phyloP scores from a whole-genome alignment of 2,797 vertebrate genomes.

The Pangasius macronema region DNA sequence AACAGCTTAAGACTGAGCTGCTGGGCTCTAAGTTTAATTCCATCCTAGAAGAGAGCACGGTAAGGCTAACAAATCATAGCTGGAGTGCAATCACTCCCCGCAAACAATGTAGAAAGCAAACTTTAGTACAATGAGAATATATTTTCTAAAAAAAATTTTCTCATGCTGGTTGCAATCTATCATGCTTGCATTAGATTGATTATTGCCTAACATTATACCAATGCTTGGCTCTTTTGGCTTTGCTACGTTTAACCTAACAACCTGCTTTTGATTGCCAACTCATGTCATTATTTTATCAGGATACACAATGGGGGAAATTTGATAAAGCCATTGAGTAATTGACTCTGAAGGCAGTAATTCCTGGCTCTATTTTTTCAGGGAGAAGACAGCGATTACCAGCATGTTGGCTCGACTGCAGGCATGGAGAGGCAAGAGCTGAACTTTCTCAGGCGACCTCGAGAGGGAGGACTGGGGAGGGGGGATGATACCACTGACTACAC shows the following conservation, averaged over 20 bases:
- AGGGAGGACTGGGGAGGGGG: constrained; percentile 73
- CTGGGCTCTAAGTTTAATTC: constrained; percentile 89
- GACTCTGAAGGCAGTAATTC: constrained; percentile 7
- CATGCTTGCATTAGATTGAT: constrained; percentile 20
- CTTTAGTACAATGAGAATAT: constrained; percentile 11
- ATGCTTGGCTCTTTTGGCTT: constrained; percentile 36
- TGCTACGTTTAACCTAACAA: constrained; percentile 42
- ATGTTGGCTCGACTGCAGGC: constrained; percentile 75
- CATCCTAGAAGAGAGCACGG: constrained; percentile 86
- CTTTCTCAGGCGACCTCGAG: constrained; percentile 73
- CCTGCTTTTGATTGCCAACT: constrained; percentile 40
- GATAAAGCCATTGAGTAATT: neutral
- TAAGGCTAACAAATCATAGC: constrained; percentile 69
- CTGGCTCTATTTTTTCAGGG: constrained; percentile 64
- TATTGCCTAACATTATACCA: constrained; percentile 32
- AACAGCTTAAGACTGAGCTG: constrained; percentile 88
- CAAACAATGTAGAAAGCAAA: constrained; percentile 31
- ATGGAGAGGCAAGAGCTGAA: constrained; percentile 81
- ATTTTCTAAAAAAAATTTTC: constrained; percentile 4
- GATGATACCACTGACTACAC: constrained; percentile 79
- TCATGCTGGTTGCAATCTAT: constrained; percentile 29
- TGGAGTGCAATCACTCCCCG: constrained; percentile 22
- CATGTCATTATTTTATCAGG: constrained; percentile 20
- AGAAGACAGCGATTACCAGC: constrained; percentile 81
- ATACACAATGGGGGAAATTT: constrained; percentile 26